phyloP scores from a whole-genome alignment of 2,888 invertebrate genomes.

The Ptychoptera contaminata region DNA sequence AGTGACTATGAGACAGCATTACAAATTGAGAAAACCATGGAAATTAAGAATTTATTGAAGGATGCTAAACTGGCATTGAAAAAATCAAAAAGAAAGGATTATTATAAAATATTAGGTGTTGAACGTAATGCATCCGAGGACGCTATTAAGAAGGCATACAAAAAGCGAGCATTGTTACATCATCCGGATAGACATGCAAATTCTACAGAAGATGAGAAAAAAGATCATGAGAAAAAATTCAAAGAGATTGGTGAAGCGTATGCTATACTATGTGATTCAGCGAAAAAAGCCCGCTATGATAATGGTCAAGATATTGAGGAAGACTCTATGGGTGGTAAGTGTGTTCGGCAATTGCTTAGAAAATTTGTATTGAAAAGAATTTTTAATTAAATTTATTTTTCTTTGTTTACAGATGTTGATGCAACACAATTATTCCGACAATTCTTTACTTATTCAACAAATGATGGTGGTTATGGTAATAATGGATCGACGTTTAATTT shows the following conservation, averaged over 20 bases:
- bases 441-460: slow-evolving; percentile 53
- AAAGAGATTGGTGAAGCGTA: slow-evolving; percentile 97
- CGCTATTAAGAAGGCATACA: slow-evolving; percentile 89
- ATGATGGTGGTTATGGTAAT: slow-evolving; percentile 29
- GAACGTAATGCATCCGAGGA: slow-evolving; percentile 69
- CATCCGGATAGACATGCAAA: slow-evolving; percentile 91
- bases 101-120: slow-evolving; percentile 86
- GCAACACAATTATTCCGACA: slow-evolving; percentile 73
- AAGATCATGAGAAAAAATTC: slow-evolving; percentile 85
- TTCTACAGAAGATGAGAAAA: slow-evolving; percentile 68
- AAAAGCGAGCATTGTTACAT: slow-evolving; percentile 58
- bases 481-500: slow-evolving; percentile 29
- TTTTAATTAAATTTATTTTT: slow-evolving; percentile 8
- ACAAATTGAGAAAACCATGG: slow-evolving; percentile 67
- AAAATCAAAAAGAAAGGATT: slow-evolving; percentile 87
- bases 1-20: slow-evolving; percentile 75
- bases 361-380: background rate
- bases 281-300: slow-evolving; percentile 81
- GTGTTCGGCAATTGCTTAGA: background rate
- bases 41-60: slow-evolving; percentile 62
- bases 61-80: slow-evolving; percentile 82
- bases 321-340: slow-evolving; percentile 21
- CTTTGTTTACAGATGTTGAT: slow-evolving; percentile 51
- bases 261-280: slow-evolving; percentile 75
- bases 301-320: slow-evolving; percentile 82